phyloP scores from a whole-genome alignment of 2,113 vertebrate genomes.

The Protomyctophum bolini region DNA sequence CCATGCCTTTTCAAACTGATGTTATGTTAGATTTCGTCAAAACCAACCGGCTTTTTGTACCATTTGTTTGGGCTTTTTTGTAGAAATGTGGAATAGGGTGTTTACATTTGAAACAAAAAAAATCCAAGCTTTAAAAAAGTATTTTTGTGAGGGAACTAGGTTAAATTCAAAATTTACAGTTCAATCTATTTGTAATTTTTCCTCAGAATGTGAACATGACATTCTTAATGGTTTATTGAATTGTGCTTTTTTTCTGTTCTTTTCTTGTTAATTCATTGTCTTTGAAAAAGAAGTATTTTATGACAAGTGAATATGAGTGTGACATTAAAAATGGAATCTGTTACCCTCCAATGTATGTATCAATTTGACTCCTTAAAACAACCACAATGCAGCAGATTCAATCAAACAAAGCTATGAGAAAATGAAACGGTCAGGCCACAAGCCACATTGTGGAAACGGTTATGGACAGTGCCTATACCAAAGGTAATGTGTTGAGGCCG shows the following conservation, averaged over 20 bases:
- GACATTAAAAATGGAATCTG: conserved; percentile 67
- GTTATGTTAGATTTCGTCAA: background rate
- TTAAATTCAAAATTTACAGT: conserved; percentile 41
- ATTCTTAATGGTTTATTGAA: conserved; percentile 46
- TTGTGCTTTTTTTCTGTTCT: conserved; percentile 16
- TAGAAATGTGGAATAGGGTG: conserved; percentile 65
- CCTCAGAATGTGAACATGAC: conserved; percentile 44
- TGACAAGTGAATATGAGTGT: conserved; percentile 56
- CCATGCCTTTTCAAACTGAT: conserved; percentile 68
- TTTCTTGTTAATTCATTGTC: conserved; percentile 57
- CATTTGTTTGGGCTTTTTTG: conserved; percentile 68
- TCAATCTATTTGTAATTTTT: conserved; percentile 41
- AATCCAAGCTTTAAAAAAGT: conserved; percentile 64
- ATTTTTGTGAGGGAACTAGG: conserved; percentile 65
- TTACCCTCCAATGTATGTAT: conserved; percentile 52
- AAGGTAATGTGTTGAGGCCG: too few species aligned
- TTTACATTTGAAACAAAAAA: conserved; percentile 55
- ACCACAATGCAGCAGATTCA: background rate
- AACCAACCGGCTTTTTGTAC: conserved; percentile 57
- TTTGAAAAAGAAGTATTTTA: conserved; percentile 67
- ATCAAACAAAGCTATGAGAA: too few species aligned
- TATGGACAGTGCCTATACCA: too few species aligned
- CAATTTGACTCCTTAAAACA: conserved; percentile 23
- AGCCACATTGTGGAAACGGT: too few species aligned
- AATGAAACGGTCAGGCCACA: too few species aligned